These are phyloP conservation scores for Lipophrys pholis DNA, from an alignment of 2,113 vertebrate species.

Conservation along the genomic window DNA sequence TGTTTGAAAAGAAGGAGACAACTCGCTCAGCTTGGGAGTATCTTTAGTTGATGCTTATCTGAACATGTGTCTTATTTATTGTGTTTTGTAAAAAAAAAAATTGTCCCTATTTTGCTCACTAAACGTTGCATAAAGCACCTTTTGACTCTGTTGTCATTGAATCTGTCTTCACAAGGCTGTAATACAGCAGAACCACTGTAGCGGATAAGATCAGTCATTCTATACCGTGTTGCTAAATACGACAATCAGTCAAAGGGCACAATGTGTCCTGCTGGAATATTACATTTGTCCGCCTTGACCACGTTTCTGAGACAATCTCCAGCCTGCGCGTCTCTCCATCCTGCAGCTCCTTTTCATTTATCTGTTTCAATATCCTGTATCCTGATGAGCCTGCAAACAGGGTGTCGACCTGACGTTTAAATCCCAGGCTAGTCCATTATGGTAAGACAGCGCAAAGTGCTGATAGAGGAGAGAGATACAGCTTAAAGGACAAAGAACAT, in stretches of 20 bases:
- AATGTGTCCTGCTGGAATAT: constrained; percentile 39
- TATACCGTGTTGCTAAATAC: constrained; percentile 37
- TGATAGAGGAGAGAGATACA: constrained; percentile 71
- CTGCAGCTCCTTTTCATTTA: constrained; percentile 71
- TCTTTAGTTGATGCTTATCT: too few species aligned
- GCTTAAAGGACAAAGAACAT: constrained; percentile 70
- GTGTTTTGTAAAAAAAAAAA: too few species aligned
- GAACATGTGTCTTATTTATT: too few species aligned
- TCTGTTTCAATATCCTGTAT: constrained; percentile 80
- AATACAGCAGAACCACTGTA: constrained; percentile 29
- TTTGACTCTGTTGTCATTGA: too few species aligned
- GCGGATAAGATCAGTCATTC: constrained; percentile 55
- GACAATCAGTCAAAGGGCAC: constrained; percentile 65
- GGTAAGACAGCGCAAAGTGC: constrained; percentile 67
- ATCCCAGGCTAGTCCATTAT: constrained; percentile 74
- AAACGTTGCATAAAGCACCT: too few species aligned
- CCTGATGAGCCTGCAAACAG: constrained; percentile 66
- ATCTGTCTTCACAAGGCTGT: not conserved
- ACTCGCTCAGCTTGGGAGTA: too few species aligned
- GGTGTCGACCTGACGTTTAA: constrained; percentile 77
- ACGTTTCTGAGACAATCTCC: constrained; percentile 33
- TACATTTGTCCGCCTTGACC: constrained; percentile 24
- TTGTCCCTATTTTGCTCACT: too few species aligned
- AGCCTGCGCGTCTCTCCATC: constrained; percentile 56
- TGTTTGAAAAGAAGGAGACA: too few species aligned